A percentile compares a stretch with the other conserved stretches of the same genome.
Conservation (phyloP, 2,888 invertebrate species). For the Dryobota labecula region DNA sequence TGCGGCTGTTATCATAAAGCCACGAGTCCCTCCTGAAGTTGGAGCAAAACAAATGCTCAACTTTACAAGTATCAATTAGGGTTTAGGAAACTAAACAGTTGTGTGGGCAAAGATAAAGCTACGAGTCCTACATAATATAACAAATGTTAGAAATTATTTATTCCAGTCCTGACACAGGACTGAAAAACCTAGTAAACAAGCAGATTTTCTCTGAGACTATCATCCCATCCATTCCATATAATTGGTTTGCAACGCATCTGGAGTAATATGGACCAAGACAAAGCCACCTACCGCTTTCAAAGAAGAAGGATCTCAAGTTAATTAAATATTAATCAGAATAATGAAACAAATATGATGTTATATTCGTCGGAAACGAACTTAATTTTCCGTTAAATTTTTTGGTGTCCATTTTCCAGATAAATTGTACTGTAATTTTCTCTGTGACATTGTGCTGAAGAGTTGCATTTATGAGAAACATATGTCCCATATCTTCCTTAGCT, state of each 20-base stretch:
- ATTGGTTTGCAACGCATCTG: slow-evolving; percentile 14
- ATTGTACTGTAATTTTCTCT: slow-evolving; percentile 1
- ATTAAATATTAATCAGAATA: slow-evolving; percentile 14
- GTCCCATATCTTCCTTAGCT: slow-evolving; percentile 32
- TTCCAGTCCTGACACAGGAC: neutral
- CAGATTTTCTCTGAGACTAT: slow-evolving; percentile 1
- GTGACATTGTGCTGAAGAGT: slow-evolving; percentile 4
- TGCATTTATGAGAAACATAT: slow-evolving; percentile 31
- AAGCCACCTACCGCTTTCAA: neutral
- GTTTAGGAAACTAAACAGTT: neutral
- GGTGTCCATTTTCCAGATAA: slow-evolving; percentile 9
- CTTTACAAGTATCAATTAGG: neutral
- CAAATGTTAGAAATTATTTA: slow-evolving; percentile 11
- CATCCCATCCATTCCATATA: slow-evolving; percentile 25
- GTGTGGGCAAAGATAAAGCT: neutral
- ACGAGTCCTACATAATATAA: neutral
- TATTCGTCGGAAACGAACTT: slow-evolving; percentile 1
- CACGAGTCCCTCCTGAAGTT: neutral
- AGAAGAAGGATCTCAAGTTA: neutral
- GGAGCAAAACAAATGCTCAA: neutral
- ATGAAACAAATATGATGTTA: neutral
- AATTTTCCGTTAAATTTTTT: slow-evolving; percentile 19
- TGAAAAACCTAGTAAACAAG: neutral
- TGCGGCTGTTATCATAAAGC: no score
- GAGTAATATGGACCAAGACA: slow-evolving; percentile 18